These are phyloP conservation scores for Elachura formosa DNA, from an alignment of 2,113 vertebrate genomes.

Conservation along the genomic window DNA sequence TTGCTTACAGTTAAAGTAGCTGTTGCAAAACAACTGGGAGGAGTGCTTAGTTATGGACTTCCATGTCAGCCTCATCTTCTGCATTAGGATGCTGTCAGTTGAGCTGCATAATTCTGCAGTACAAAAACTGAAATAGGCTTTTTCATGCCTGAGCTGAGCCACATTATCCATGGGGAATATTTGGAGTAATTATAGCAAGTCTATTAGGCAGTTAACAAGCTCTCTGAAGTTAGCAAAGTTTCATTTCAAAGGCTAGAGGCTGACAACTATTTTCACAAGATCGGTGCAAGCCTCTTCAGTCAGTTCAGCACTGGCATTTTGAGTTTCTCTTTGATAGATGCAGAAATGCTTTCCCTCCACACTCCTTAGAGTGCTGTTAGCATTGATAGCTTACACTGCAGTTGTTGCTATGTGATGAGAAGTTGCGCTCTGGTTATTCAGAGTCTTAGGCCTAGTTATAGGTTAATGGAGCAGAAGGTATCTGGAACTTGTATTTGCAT, in stretches of 20 bases:
- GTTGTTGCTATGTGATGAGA: neutral
- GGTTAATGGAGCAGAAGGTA: neutral
- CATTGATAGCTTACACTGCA: neutral
- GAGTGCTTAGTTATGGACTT: neutral
- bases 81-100: neutral
- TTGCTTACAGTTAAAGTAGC: neutral
- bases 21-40: neutral
- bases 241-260: neutral
- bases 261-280: neutral
- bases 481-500: neutral
- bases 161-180: neutral
- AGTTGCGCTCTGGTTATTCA: neutral
- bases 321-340: neutral
- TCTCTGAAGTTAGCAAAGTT: neutral
- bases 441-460: neutral
- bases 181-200: neutral
- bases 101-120: neutral
- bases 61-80: neutral
- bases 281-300: neutral
- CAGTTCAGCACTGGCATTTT: neutral
- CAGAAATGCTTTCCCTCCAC: neutral
- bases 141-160: neutral
- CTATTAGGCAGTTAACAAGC: neutral
- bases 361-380: neutral
- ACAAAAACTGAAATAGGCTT: neutral